phyloP scores from a whole-genome alignment of 1,140 invertebrate genomes.

The Drosophila seguyi region DNA sequence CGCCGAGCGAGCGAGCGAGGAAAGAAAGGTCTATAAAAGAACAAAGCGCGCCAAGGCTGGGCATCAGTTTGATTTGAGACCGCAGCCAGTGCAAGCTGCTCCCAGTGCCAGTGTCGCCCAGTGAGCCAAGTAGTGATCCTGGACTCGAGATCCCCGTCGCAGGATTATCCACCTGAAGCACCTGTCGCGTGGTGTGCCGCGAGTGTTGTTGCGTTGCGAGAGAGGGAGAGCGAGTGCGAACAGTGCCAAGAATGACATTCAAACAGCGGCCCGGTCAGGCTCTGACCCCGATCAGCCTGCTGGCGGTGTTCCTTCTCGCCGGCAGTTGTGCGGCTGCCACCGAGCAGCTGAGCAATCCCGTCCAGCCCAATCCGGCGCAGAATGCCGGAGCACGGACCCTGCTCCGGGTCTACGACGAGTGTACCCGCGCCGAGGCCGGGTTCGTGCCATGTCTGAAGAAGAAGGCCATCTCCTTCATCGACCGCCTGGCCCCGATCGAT shows the following conservation, averaged over 20 bases:
- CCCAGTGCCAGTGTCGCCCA: slow-evolving; percentile 24
- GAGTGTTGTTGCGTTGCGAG: slow-evolving; percentile 27
- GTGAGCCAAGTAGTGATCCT: slow-evolving; percentile 13
- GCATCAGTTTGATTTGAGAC: slow-evolving; percentile 78
- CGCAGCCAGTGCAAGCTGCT: slow-evolving; percentile 62
- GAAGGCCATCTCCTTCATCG: slow-evolving; percentile 91
- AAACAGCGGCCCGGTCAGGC: slow-evolving; percentile 46
- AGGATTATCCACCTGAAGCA: slow-evolving; percentile 54
- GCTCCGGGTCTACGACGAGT: slow-evolving; percentile 88
- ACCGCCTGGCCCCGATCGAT: slow-evolving; percentile 89
- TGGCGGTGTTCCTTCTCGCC: slow-evolving; percentile 55
- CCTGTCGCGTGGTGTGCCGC: slow-evolving; percentile 50
- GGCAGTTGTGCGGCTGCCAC: slow-evolving; percentile 63
- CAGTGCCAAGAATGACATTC: slow-evolving; percentile 53
- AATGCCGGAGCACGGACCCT: slow-evolving; percentile 86
- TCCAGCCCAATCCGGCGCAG: slow-evolving; percentile 38
- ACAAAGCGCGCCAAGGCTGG: slow-evolving; percentile 72
- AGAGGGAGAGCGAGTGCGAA: slow-evolving; percentile 22
- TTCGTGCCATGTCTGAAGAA: slow-evolving; percentile 91
- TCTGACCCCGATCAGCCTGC: slow-evolving; percentile 44
- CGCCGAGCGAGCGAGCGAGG: slow-evolving; percentile 16
- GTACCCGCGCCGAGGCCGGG: slow-evolving; percentile 86
- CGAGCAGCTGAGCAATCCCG: slow-evolving; percentile 61
- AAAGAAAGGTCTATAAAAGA: slow-evolving; percentile 84
- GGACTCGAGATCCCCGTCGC: slow-evolving; percentile 14